phyloP scores from a whole-genome alignment of 2,113 vertebrate genomes.

The Castor canadensis region DNA sequence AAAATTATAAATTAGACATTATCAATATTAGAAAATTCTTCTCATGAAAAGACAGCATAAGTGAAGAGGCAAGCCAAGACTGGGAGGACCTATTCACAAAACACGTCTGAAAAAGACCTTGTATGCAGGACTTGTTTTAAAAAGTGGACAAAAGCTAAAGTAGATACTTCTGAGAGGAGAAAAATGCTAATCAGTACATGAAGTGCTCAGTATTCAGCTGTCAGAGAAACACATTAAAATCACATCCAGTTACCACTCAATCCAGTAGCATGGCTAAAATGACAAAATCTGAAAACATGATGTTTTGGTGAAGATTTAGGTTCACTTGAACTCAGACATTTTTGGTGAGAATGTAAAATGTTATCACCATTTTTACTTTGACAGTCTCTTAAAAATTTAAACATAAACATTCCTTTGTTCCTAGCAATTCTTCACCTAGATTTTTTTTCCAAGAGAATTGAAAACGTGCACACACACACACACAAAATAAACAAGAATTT shows the following conservation, averaged over 20 bases:
- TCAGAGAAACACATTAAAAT: neutral
- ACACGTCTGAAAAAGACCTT: too few species aligned
- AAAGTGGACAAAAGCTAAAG: neutral
- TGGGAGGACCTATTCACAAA: too few species aligned
- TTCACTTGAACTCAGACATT: neutral
- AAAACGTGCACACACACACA: neutral
- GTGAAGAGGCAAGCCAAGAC: neutral
- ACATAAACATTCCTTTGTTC: neutral
- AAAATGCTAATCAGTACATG: neutral
- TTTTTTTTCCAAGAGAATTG: neutral
- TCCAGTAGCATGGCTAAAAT: neutral
- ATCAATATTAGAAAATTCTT: neutral
- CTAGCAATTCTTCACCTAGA: neutral
- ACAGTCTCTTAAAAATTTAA: neutral
- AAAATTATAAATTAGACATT: neutral
- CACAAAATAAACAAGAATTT: neutral
- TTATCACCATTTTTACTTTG: neutral
- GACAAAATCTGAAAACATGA: neutral
- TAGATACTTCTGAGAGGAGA: neutral
- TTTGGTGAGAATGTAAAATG: too few species aligned
- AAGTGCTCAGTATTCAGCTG: neutral
- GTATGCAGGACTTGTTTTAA: too few species aligned
- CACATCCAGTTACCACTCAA: neutral
- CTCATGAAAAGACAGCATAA: neutral
- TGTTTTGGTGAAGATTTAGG: neutral